These are phyloP conservation scores for Neosalanx taihuensis DNA, from an alignment of 2,797 vertebrate species.

Conservation along the genomic window DNA sequence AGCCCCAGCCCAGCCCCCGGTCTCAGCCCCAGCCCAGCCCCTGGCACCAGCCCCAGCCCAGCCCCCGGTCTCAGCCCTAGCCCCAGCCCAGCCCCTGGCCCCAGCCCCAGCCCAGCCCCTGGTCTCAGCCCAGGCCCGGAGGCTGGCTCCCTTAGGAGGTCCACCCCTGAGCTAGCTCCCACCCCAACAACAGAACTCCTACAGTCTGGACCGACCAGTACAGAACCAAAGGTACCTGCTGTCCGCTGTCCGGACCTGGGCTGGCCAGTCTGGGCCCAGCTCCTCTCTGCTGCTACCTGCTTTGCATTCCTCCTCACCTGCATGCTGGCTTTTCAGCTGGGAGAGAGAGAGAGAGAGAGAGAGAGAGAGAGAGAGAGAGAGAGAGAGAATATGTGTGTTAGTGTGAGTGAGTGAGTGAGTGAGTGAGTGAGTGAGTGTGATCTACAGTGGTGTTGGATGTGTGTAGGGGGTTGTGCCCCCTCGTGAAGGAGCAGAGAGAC, in stretches of 20 bases:
- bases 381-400: slow-evolving; percentile 9
- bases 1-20: slow-evolving; percentile 53
- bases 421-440: slow-evolving; percentile 47
- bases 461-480: slow-evolving; percentile 21
- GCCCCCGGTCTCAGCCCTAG: slow-evolving; percentile 39
- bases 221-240: slow-evolving; percentile 94
- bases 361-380: background rate
- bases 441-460: slow-evolving; percentile 62
- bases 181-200: slow-evolving; percentile 85
- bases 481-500: slow-evolving; percentile 37
- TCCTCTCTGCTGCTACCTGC: slow-evolving; percentile 43
- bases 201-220: slow-evolving; percentile 79
- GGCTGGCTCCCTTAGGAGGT: slow-evolving; percentile 83
- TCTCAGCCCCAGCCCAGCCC: too few relatives aligned
- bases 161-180: slow-evolving; percentile 85
- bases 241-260: slow-evolving; percentile 59
- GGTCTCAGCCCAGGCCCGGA: slow-evolving; percentile 58
- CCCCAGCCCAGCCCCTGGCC: slow-evolving; percentile 32
- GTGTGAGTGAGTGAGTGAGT: slow-evolving; percentile 27
- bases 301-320: slow-evolving; percentile 59
- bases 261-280: slow-evolving; percentile 49
- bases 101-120: slow-evolving; percentile 55
- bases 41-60: slow-evolving; percentile 62
- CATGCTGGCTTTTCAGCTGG: slow-evolving; percentile 9
- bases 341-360: slow-evolving; percentile 13